A percentile compares a stretch with the other conserved stretches of the same genome.
These are phyloP conservation scores for Pogonus chalceus DNA, from an alignment of 1,140 invertebrate genomes.

Conservation along the genomic window DNA sequence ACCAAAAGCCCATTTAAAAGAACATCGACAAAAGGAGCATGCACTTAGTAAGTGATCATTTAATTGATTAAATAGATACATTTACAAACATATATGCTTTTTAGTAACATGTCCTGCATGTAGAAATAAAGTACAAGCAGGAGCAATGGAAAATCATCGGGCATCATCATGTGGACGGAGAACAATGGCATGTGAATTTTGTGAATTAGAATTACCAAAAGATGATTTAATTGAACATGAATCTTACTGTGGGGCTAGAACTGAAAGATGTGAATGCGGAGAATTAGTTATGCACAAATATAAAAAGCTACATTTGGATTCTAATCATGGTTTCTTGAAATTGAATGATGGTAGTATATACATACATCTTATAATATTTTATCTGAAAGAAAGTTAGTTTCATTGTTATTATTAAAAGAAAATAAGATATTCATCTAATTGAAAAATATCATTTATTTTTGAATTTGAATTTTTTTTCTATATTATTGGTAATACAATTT, in stretches of 20 bases:
- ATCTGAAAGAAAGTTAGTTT: too few relatives aligned
- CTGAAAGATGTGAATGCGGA: conserved; percentile 53
- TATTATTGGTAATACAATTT: too few relatives aligned
- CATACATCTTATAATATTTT: not conserved
- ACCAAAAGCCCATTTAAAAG: conserved; percentile 26
- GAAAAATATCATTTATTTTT: too few relatives aligned
- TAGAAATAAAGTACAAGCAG: not conserved
- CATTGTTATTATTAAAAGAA: too few relatives aligned
- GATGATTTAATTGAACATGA: conserved; percentile 46
- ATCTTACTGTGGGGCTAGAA: conserved; percentile 55
- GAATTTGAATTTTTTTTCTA: too few relatives aligned
- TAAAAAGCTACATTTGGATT: conserved; percentile 48
- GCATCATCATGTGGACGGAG: not conserved
- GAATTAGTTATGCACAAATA: conserved; percentile 58
- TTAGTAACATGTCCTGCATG: not conserved
- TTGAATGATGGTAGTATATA: conserved; percentile 41
- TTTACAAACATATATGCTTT: not conserved
- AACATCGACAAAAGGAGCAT: conserved; percentile 15
- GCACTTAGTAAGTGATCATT: not conserved
- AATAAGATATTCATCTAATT: too few relatives aligned
- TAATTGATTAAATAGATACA: not conserved
- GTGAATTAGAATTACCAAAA: conserved; percentile 50
- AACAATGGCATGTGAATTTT: conserved; percentile 45
- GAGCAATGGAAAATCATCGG: not conserved
- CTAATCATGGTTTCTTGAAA: conserved; percentile 48